Evolutionary conservation across 2,888 invertebrate genomes (phyloP).

Genomic region (Tinea pellionella): DNA sequence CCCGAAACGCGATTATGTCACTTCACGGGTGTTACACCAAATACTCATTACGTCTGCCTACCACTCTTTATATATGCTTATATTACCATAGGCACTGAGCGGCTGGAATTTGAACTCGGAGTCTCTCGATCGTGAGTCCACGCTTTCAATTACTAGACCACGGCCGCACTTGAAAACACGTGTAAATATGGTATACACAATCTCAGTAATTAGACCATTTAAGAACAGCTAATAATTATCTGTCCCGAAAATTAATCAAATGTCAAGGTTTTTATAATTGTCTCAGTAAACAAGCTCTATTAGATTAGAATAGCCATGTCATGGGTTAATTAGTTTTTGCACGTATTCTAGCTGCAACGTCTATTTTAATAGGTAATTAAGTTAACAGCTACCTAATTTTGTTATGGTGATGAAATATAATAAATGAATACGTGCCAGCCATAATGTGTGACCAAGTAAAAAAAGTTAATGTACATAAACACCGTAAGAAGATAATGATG

Average conservation of each 20-base stretch:
- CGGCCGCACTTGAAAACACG: too few species aligned
- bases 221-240: neutral
- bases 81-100: too few species aligned
- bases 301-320: constrained; percentile 21
- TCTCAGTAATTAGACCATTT: neutral
- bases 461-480: neutral
- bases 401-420: neutral
- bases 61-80: too few species aligned
- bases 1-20: too few species aligned
- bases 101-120: too few species aligned
- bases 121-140: too few species aligned
- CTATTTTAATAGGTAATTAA: neutral
- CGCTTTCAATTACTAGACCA: too few species aligned
- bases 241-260: constrained; percentile 8
- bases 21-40: too few species aligned
- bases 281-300: neutral
- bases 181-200: too few species aligned
- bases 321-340: constrained; percentile 50
- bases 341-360: constrained; percentile 20
- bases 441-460: neutral
- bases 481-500: neutral
- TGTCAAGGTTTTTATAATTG: constrained; percentile 8
- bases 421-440: neutral
- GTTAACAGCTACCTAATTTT: neutral
- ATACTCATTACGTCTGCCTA: too few species aligned